Conservation (phyloP, 2,797 vertebrate genomes). For the Poeciliopsis presidionis region DNA sequence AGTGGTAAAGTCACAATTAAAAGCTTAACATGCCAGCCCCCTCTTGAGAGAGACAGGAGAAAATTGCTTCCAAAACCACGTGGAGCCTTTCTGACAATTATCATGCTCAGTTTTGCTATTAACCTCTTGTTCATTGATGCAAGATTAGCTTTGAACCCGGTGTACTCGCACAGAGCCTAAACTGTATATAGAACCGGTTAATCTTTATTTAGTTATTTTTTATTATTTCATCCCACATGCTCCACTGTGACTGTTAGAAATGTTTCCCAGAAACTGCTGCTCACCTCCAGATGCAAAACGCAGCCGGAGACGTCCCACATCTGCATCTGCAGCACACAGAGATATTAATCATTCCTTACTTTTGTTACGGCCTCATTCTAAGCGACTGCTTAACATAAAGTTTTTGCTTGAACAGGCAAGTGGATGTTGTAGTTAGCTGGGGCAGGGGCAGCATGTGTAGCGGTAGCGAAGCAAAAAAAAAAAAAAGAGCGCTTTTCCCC, state of each 20-base stretch:
- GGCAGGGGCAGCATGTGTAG: slow-evolving; percentile 58
- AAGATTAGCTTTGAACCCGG: neutral
- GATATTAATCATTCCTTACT: neutral
- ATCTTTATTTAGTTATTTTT: neutral
- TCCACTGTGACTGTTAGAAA: neutral
- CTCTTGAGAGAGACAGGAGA: neutral
- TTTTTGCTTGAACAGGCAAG: slow-evolving; percentile 72
- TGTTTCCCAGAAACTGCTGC: neutral
- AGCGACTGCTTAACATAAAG: slow-evolving; percentile 79
- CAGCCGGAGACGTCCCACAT: neutral
- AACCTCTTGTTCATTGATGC: neutral
- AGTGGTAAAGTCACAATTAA: slow-evolving; percentile 8
- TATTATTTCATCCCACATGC: neutral
- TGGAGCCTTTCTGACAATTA: slow-evolving; percentile 4
- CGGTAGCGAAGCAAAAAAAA: slow-evolving; percentile 57
- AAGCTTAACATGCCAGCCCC: neutral
- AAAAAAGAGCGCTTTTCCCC: slow-evolving; percentile 59
- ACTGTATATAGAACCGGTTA: neutral
- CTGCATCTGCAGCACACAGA: neutral
- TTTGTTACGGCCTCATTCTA: slow-evolving; percentile 1
- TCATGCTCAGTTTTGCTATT: neutral
- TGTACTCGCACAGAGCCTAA: neutral
- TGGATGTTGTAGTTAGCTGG: slow-evolving; percentile 71
- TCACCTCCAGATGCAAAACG: neutral
- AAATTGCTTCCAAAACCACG: neutral